Evolutionary conservation across 2,797 vertebrate genomes (phyloP).

Genomic region (Malurus splendens): DNA sequence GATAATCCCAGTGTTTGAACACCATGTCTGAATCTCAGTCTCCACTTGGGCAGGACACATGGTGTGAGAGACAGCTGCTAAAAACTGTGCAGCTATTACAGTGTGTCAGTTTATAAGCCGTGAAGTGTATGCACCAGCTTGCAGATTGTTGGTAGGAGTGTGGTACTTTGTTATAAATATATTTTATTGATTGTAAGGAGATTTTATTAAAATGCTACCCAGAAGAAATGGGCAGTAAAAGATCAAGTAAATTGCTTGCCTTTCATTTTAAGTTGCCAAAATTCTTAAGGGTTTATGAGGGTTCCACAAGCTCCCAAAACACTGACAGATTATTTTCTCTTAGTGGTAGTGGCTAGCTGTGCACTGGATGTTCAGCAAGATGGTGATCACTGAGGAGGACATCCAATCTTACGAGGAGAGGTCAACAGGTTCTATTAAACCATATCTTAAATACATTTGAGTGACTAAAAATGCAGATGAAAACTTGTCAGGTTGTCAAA

Average conservation of each 20-base stretch:
- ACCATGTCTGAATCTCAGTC: slow-evolving; percentile 33
- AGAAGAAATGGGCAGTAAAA: slow-evolving; percentile 35
- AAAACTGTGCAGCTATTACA: slow-evolving; percentile 57
- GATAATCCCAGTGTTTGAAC: slow-evolving; percentile 45
- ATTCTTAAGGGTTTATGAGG: not conserved
- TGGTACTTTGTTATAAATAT: slow-evolving; percentile 52
- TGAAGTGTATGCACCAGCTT: slow-evolving; percentile 49
- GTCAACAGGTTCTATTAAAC: not conserved
- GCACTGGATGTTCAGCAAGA: not conserved
- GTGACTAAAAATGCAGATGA: not conserved
- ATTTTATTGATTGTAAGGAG: slow-evolving; percentile 54
- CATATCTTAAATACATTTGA: not conserved
- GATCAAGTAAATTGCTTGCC: slow-evolving; percentile 25
- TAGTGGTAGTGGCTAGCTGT: not conserved
- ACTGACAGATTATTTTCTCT: not conserved
- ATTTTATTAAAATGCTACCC: slow-evolving; percentile 35
- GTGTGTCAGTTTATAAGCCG: slow-evolving; percentile 54
- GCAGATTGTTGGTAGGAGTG: slow-evolving; percentile 59
- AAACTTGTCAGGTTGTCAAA: not conserved
- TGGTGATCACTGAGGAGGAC: not conserved
- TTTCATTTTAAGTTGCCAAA: not conserved
- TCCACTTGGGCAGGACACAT: slow-evolving; percentile 52
- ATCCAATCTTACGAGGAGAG: not conserved
- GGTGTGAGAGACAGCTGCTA: slow-evolving; percentile 64
- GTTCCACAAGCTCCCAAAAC: not conserved